Percentiles rank a stretch among this genome's conserved stretches.
phyloP scores from a whole-genome alignment of 2,888 invertebrate genomes.

The Cryptocephalus moraei region DNA sequence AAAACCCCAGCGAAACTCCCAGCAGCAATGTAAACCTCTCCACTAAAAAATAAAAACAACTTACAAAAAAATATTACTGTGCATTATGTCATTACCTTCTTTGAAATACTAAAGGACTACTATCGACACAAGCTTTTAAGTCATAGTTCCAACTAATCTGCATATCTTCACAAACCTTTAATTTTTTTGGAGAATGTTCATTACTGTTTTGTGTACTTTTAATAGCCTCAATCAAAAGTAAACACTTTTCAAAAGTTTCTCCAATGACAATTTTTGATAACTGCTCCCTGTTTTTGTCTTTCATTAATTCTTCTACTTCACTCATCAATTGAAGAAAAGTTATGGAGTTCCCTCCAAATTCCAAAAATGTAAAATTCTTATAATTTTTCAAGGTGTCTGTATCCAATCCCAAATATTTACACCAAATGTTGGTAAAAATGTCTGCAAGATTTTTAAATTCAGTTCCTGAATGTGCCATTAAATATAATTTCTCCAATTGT shows the following conservation, averaged over 20 bases:
- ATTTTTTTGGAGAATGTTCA: constrained; percentile 1
- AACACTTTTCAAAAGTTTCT: constrained; percentile 34
- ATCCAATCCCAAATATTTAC: constrained; percentile 7
- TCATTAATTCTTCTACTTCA: constrained; percentile 41
- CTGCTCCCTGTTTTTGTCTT: constrained; percentile 37
- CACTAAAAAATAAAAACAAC: constrained; percentile 11
- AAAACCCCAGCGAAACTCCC: constrained; percentile 70
- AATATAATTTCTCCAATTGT: constrained; percentile 38
- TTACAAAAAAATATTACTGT: too few species aligned
- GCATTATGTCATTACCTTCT: constrained; percentile 35
- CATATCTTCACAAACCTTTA: constrained; percentile 15
- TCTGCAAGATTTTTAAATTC: background rate
- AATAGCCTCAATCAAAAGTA: constrained; percentile 14
- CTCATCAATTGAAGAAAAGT: constrained; percentile 46
- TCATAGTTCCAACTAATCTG: constrained; percentile 46
- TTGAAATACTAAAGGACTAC: constrained; percentile 52
- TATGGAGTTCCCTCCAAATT: background rate
- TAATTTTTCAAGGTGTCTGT: constrained; percentile 6
- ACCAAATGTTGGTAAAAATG: constrained; percentile 6
- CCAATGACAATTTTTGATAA: constrained; percentile 47
- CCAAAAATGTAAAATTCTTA: constrained; percentile 13
- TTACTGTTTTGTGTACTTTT: background rate
- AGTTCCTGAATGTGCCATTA: constrained; percentile 13
- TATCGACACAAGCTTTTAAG: constrained; percentile 74
- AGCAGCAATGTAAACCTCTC: constrained; percentile 39